phyloP scores from a whole-genome alignment of 2,113 vertebrate genomes.

The Ailuropoda melanoleuca region DNA sequence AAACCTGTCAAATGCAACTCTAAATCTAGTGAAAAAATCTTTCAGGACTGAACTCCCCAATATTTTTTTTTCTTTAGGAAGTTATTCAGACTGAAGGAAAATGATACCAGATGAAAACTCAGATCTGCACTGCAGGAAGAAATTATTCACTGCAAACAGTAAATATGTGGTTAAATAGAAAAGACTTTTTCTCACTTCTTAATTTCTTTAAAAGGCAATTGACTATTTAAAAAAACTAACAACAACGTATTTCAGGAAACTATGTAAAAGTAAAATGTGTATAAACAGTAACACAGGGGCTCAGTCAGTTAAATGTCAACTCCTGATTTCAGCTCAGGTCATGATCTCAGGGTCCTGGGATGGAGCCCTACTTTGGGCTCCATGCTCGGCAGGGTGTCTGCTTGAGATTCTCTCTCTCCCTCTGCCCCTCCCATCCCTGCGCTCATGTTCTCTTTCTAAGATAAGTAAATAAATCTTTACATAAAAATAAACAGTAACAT shows the following conservation, averaged over 20 bases:
- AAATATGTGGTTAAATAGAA: not conserved
- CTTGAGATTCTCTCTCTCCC: not conserved
- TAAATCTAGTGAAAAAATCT: not conserved
- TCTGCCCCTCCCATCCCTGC: not conserved
- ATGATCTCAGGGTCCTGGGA: not conserved
- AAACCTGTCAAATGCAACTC: not conserved
- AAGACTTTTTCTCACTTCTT: not conserved
- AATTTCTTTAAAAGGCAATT: not conserved
- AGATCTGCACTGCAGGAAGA: not conserved
- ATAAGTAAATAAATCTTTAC: not conserved
- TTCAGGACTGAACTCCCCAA: not conserved
- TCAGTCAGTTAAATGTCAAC: not conserved
- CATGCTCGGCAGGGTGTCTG: too few relatives aligned
- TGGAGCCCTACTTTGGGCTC: too few relatives aligned
- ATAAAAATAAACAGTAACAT: not conserved
- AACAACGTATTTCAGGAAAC: not conserved
- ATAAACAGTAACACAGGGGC: not conserved
- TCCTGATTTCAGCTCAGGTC: not conserved
- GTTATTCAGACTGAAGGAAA: not conserved
- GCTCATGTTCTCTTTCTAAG: not conserved
- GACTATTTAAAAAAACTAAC: not conserved
- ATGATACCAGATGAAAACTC: not conserved
- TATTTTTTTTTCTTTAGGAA: not conserved
- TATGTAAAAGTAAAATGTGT: not conserved
- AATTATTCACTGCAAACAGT: not conserved